phyloP scores from a whole-genome alignment of 2,888 invertebrate species.

The Melitaea athalia region DNA sequence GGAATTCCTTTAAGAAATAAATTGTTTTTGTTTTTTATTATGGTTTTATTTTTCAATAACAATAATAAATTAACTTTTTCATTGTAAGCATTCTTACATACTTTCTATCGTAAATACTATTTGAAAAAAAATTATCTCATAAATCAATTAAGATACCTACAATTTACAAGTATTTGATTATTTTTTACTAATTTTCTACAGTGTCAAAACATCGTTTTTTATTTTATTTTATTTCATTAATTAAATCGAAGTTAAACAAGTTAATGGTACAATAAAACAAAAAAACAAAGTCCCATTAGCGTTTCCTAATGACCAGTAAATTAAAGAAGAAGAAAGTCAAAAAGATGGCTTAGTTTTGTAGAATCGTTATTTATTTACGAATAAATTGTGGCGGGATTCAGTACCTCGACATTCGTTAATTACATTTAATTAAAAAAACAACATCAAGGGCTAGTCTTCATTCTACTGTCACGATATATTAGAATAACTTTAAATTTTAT shows the following conservation, averaged over 20 bases:
- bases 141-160: background rate
- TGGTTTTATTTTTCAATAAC: too few relatives aligned
- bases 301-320: conserved; percentile 11
- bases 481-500: background rate
- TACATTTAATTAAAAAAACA: background rate
- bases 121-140: too few relatives aligned
- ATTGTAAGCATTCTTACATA: too few relatives aligned
- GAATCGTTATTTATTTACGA: conserved; percentile 18
- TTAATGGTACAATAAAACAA: background rate
- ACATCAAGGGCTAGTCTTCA: too few relatives aligned
- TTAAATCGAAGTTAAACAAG: background rate
- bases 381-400: conserved; percentile 14
- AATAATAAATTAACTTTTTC: too few relatives aligned
- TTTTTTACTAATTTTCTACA: too few relatives aligned
- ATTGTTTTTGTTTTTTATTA: too few relatives aligned
- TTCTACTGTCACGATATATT: background rate
- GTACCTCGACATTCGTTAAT: conserved; percentile 16
- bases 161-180: background rate
- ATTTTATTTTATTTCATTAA: background rate
- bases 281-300: conserved; percentile 3
- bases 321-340: conserved; percentile 8
- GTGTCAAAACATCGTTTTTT: background rate
- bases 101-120: too few relatives aligned
- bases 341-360: conserved; percentile 24
- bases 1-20: too few relatives aligned